Evolutionary conservation across 1,140 invertebrate species (phyloP).

Genomic region (Portunus trituberculatus): DNA sequence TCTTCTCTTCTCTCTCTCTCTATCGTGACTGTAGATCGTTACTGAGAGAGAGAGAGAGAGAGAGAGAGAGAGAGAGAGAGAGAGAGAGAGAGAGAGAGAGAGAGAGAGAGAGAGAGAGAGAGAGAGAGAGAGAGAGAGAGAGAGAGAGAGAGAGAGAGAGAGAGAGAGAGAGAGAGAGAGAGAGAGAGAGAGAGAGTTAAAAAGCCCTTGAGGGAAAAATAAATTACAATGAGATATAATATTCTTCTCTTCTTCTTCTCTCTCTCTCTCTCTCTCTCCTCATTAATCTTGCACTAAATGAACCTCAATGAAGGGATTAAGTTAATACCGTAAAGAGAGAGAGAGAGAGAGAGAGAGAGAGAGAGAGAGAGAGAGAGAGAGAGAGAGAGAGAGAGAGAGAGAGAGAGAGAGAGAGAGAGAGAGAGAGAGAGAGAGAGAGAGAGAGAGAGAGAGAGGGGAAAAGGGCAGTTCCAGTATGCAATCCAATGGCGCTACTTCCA

Average conservation of each 20-base stretch:
- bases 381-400: conserved; percentile 1
- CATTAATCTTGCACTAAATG: background rate
- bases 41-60: no score
- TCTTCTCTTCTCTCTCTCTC: no score
- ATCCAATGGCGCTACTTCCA: background rate
- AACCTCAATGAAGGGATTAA: conserved; percentile 21
- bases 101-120: no score
- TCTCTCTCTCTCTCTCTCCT: background rate
- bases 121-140: no score
- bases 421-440: conserved; percentile 20
- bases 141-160: background rate
- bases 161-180: background rate
- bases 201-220: background rate
- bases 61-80: no score
- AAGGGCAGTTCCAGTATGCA: background rate
- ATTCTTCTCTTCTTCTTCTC: background rate
- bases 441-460: conserved; percentile 9
- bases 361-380: background rate
- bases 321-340: conserved; percentile 2
- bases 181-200: background rate
- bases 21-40: no score
- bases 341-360: background rate
- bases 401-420: conserved; percentile 20
- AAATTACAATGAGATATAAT: background rate
- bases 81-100: no score